Percentiles rank a stretch among this genome's conserved stretches.
These are phyloP conservation scores for Lasioglossum morio DNA, from an alignment of 2,888 invertebrate genomes.

Conservation along the genomic window DNA sequence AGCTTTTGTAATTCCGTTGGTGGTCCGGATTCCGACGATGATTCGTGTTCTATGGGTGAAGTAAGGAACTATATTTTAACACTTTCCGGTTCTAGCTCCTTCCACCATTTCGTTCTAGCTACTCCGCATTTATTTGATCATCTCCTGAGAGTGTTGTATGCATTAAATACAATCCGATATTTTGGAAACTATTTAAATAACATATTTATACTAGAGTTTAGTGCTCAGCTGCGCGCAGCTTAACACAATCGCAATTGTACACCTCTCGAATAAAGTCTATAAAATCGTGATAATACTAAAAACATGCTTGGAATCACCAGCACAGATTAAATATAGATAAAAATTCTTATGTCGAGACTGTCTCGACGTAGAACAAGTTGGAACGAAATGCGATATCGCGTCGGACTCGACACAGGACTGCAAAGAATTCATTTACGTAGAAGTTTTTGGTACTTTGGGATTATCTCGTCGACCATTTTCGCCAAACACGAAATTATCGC, in stretches of 20 bases:
- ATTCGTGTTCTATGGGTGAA: neutral
- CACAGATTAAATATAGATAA: neutral
- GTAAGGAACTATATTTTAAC: constrained; percentile 18
- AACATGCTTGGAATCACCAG: neutral
- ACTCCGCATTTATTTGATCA: neutral
- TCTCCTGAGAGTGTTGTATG: neutral
- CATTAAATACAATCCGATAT: neutral
- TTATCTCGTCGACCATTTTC: too few species aligned
- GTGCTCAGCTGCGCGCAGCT: neutral
- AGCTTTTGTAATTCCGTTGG: neutral
- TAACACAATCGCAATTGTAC: neutral
- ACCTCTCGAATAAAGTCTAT: neutral
- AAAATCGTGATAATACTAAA: neutral
- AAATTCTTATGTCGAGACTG: neutral
- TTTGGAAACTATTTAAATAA: neutral
- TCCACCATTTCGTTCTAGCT: neutral
- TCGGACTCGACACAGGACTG: neutral
- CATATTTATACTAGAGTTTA: too few species aligned
- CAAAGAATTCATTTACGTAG: neutral
- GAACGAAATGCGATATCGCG: neutral
- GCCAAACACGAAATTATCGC: too few species aligned
- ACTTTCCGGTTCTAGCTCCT: neutral
- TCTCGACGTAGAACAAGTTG: neutral
- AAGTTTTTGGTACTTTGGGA: neutral
- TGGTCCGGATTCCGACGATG: neutral